Base-by-base conservation (phyloP, 2,888 invertebrate species). In the Diadegma fenestrale region DNA sequence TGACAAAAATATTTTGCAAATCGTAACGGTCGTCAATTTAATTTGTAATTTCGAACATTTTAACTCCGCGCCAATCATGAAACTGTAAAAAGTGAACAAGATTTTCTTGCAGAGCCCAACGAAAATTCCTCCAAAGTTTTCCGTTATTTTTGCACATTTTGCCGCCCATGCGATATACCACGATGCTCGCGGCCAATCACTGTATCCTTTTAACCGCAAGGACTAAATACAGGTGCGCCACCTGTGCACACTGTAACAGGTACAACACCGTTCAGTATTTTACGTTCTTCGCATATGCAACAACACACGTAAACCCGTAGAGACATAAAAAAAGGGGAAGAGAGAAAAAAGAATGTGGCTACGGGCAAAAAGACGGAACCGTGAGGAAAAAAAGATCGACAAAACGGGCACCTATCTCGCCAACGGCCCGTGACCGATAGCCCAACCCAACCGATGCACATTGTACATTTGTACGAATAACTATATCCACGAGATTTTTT, bases 351-450 rank as follows among this genome's bases (percentile, higher is more conserved):
- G 71, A 77, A 71, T 63, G 63, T 71, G 51, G 66, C 61, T 48
- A 58, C 41, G 63, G 77, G 64, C 30, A 54, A 78, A 82, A 77
- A 61, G 58, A 66, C 48, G 37, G 82, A 80, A 41, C 63, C 61
- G 79, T 72, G 51, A 63, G 66, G 71, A 71, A 79, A 58, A 58
- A 79, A 86, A 83, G 64, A 77, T 80, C 41, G 77, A 63, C 63
- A 83, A 76, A 83, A 76, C 77, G 84, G 66, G 85, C 80, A 83
- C 84, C 87, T 85, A 86, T 84, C 87, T 87, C 82, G 81, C 78
- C 87, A 86, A 80, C 88, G 66, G 85, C 61, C 86, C 87, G 87
- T 87, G 85, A 88, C 86, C 82, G 72, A 86, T 83, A 88, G 85
- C 78, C 81, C 86, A 79, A 68, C 72, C 81, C 73, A 73, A 64